phyloP scores from a whole-genome alignment of 2,888 invertebrate genomes.

The Watsonalla binaria region DNA sequence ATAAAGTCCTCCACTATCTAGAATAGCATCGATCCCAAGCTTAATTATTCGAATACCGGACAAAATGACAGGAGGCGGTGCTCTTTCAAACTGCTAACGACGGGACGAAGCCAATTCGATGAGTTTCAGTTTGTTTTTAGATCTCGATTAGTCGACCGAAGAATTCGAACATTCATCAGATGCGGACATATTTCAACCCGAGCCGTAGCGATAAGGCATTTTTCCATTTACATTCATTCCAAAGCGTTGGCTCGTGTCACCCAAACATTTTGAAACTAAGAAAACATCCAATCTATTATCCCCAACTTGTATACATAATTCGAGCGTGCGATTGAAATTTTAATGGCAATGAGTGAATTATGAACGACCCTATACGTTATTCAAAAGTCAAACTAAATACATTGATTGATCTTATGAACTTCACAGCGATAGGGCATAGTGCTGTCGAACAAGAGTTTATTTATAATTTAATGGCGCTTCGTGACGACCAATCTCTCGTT shows the following conservation, averaged over 20 bases:
- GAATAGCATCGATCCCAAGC: slow-evolving; percentile 51
- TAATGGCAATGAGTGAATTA: slow-evolving; percentile 22
- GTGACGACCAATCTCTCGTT: slow-evolving; percentile 47
- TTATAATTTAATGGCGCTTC: slow-evolving; percentile 55
- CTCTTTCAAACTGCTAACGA: slow-evolving; percentile 45
- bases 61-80: slow-evolving; percentile 51
- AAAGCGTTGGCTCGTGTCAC: slow-evolving; percentile 24
- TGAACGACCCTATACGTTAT: slow-evolving; percentile 31
- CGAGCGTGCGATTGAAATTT: slow-evolving; percentile 11
- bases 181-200: slow-evolving; percentile 54
- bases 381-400: slow-evolving; percentile 30
- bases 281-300: slow-evolving; percentile 46
- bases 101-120: slow-evolving; percentile 50
- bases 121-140: slow-evolving; percentile 62
- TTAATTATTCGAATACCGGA: slow-evolving; percentile 61
- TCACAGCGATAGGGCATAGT: slow-evolving; percentile 24
- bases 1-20: slow-evolving; percentile 53
- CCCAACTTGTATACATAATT: slow-evolving; percentile 14
- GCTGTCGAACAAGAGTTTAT: slow-evolving; percentile 25
- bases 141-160: slow-evolving; percentile 50
- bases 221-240: slow-evolving; percentile 55
- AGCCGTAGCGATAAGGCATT: slow-evolving; percentile 57
- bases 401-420: slow-evolving; percentile 44
- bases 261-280: slow-evolving; percentile 59
- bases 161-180: slow-evolving; percentile 63